phyloP scores from a whole-genome alignment of 1,140 invertebrate species.

The Drosophila suzukii region DNA sequence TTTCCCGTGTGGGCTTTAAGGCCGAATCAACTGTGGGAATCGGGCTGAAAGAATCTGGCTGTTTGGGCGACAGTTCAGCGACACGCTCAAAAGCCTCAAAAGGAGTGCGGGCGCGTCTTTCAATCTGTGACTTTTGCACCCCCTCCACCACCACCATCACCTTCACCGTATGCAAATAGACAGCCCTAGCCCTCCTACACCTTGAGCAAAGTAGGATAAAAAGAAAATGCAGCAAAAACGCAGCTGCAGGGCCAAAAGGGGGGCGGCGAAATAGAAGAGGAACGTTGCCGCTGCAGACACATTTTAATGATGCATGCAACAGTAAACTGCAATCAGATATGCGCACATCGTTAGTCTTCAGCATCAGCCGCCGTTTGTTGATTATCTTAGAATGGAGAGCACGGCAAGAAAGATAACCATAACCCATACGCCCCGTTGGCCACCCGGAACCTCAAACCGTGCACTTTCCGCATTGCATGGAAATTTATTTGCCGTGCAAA shows the following conservation, averaged over 20 bases:
- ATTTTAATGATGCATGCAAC: conserved; percentile 83
- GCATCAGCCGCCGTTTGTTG: conserved; percentile 82
- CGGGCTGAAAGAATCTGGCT: conserved; percentile 23
- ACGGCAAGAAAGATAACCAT: conserved; percentile 77
- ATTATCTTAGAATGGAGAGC: conserved; percentile 79
- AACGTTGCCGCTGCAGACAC: conserved; percentile 54
- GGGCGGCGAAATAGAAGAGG: not conserved
- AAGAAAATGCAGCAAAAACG: conserved; percentile 66
- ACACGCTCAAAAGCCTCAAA: conserved; percentile 62
- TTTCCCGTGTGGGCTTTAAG: conserved; percentile 13
- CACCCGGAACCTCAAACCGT: conserved; percentile 4
- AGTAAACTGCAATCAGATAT: conserved; percentile 83
- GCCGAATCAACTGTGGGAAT: conserved; percentile 18
- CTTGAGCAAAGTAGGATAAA: conserved; percentile 78
- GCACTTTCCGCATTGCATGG: conserved; percentile 59
- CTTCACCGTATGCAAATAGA: conserved; percentile 66
- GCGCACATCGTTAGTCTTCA: conserved; percentile 83
- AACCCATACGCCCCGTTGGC: conserved; percentile 74
- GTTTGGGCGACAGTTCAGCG: conserved; percentile 60
- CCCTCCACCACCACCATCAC: not conserved
- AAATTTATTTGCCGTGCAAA: conserved; percentile 81
- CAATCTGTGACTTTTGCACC: conserved; percentile 35
- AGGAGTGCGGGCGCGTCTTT: conserved; percentile 56
- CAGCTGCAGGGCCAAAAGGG: conserved; percentile 17
- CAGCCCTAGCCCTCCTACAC: conserved; percentile 6